These are phyloP conservation scores for Sarcophaga caerulescens DNA, from an alignment of 2,888 invertebrate species.

Conservation along the genomic window DNA sequence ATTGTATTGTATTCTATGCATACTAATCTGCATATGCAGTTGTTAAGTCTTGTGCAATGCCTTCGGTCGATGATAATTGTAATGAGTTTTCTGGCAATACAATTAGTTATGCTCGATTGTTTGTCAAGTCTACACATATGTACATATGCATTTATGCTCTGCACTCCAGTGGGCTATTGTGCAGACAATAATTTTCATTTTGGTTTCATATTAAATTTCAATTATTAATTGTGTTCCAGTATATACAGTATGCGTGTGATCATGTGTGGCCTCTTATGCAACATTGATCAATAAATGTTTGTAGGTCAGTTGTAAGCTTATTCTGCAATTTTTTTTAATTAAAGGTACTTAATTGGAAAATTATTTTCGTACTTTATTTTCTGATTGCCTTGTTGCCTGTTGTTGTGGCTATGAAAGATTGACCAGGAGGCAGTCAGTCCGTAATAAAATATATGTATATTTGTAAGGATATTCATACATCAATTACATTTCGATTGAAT, in stretches of 20 bases:
- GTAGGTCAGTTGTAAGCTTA: background rate
- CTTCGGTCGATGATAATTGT: background rate
- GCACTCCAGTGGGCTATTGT: background rate
- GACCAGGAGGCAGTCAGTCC: too few species aligned
- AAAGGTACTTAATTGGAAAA: background rate
- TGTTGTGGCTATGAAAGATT: too few species aligned
- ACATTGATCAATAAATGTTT: background rate
- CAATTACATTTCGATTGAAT: too few species aligned
- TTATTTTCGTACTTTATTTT: background rate
- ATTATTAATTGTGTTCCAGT: conserved; percentile 7
- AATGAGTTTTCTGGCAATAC: background rate
- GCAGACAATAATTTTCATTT: conserved; percentile 15
- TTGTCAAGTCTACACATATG: background rate
- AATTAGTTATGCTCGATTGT: conserved; percentile 7
- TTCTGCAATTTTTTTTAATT: background rate
- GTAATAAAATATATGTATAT: too few species aligned
- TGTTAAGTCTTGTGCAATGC: background rate
- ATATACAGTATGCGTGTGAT: background rate
- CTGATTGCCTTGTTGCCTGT: too few species aligned
- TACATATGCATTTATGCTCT: background rate
- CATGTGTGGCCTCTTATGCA: background rate
- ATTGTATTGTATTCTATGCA: too few species aligned
- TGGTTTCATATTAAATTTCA: conserved; percentile 14
- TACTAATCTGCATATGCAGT: background rate
- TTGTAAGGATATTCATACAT: too few species aligned